Conservation (phyloP, 1,140 invertebrate genomes). For the Nasonia vitripennis region DNA sequence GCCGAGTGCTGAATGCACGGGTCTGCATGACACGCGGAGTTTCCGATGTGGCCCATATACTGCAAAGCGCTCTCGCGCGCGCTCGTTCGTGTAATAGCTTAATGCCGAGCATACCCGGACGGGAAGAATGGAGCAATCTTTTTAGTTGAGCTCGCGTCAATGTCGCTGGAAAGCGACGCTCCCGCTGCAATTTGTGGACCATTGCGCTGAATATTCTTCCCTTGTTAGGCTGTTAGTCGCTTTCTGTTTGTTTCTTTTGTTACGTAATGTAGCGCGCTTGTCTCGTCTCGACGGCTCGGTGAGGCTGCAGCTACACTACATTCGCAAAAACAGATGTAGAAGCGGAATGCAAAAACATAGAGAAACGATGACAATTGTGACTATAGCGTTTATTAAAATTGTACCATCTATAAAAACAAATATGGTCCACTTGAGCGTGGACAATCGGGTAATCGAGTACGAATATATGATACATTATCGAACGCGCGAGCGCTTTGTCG, state of each 20-base stretch:
- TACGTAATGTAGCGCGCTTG: too few relatives aligned
- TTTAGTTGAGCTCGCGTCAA: background rate
- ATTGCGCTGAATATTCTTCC: background rate
- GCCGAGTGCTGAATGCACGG: too few relatives aligned
- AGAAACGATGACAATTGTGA: background rate
- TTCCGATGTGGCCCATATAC: background rate
- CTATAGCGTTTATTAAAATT: conserved; percentile 61
- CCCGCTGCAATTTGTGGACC: background rate
- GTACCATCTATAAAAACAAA: conserved; percentile 55
- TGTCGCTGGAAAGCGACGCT: background rate
- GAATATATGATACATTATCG: conserved; percentile 56
- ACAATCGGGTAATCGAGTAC: conserved; percentile 49
- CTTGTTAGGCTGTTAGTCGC: background rate
- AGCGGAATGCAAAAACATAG: background rate
- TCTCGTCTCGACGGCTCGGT: too few relatives aligned
- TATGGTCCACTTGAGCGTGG: conserved; percentile 52
- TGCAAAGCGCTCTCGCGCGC: background rate
- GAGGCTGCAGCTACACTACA: too few relatives aligned
- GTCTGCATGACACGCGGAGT: too few relatives aligned
- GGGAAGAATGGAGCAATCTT: background rate
- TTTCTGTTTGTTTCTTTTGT: background rate
- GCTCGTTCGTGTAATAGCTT: background rate
- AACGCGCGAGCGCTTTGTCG: background rate
- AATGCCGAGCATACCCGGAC: background rate
- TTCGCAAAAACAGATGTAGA: too few relatives aligned